These are phyloP conservation scores for Phrynocephalus forsythii DNA, from an alignment of 2,797 vertebrate genomes.

Conservation along the genomic window DNA sequence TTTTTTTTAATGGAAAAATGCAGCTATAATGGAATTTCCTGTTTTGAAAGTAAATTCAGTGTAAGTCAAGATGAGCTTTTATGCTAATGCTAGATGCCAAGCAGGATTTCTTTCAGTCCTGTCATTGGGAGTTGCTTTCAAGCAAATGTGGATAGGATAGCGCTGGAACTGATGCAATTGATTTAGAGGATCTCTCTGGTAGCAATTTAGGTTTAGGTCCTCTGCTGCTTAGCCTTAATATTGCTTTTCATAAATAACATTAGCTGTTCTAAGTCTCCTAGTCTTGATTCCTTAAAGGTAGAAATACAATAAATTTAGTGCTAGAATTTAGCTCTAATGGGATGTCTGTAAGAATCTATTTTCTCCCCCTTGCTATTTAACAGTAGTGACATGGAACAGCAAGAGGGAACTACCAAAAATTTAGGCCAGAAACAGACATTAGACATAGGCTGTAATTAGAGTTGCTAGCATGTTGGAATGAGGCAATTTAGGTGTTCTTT, in stretches of 20 bases:
- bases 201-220: too few relatives aligned
- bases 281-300: background rate
- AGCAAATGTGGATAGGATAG: background rate
- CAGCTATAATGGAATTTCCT: constrained; percentile 6
- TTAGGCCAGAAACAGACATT: too few relatives aligned
- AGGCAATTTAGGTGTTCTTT: too few relatives aligned
- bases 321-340: background rate
- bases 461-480: too few relatives aligned
- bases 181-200: too few relatives aligned
- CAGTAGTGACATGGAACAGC: background rate
- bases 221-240: background rate
- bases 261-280: background rate
- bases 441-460: too few relatives aligned
- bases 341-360: background rate
- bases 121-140: background rate
- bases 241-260: background rate
- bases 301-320: background rate
- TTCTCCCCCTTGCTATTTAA: background rate
- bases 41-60: background rate
- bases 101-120: background rate
- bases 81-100: background rate
- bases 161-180: background rate
- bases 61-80: background rate
- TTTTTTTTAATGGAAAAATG: background rate
- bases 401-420: background rate